These are phyloP conservation scores for Platerodrilus igneus DNA, from an alignment of 2,888 invertebrate species.

Conservation along the genomic window DNA sequence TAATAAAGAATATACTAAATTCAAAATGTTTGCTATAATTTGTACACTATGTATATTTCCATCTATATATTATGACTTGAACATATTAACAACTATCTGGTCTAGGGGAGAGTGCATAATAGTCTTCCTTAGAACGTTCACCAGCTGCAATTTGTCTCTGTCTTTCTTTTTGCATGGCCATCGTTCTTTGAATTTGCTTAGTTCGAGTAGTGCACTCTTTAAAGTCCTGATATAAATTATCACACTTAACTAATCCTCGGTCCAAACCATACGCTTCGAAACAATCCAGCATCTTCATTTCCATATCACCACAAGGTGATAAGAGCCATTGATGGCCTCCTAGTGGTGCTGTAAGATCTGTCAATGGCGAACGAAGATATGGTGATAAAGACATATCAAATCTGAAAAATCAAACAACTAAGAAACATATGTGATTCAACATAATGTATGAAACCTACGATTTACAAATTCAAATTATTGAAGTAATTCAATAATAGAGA, in stretches of 20 bases:
- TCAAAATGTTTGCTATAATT: too few species aligned
- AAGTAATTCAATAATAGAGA: too few species aligned
- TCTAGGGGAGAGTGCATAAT: constrained; percentile 53
- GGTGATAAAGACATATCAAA: constrained; percentile 63
- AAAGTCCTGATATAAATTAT: constrained; percentile 60
- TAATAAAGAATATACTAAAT: too few species aligned
- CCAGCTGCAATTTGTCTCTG: constrained; percentile 57
- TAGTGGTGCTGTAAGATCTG: constrained; percentile 64
- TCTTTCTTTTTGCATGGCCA: constrained; percentile 61
- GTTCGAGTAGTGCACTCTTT: constrained; percentile 61
- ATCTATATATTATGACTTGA: too few species aligned
- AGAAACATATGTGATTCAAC: too few species aligned
- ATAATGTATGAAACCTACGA: too few species aligned
- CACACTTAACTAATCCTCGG: constrained; percentile 61
- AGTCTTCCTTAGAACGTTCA: constrained; percentile 53
- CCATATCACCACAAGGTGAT: constrained; percentile 62
- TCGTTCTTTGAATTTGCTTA: constrained; percentile 59
- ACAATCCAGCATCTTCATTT: constrained; percentile 70
- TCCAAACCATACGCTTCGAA: constrained; percentile 74
- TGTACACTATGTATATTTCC: too few species aligned
- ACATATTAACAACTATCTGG: constrained; percentile 56
- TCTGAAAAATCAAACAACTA: too few species aligned
- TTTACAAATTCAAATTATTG: too few species aligned
- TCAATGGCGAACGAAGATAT: constrained; percentile 64
- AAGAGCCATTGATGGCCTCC: constrained; percentile 62